Evolutionary conservation across 2,797 vertebrate species (phyloP), one percentile per base, ranked within the genome.

Genomic region (Moxostoma hubbsi): DNA sequence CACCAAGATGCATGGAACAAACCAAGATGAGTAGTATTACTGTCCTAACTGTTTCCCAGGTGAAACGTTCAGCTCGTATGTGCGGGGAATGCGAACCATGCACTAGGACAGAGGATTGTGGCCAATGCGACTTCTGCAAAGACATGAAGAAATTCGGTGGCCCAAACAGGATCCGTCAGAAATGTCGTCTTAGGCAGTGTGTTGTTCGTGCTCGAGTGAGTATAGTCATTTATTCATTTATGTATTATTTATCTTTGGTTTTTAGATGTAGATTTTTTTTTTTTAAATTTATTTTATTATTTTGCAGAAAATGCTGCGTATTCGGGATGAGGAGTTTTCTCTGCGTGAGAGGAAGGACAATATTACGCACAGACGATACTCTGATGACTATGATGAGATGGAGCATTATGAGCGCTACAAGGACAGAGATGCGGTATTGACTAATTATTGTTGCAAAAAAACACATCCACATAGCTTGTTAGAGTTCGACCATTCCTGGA

Each of bases 61-160:
- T 98, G 50, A 98, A 98, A 88, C 94, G 97, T 5, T 98, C 97
- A 0, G 97, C 96, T 0, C 94, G 97, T 0, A 98, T 98, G 97
- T 98, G 97, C 5, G 97, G 97, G 0, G 97, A 98, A 84, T 98
- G 97, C 49, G 96, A 98, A 87, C 95, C 97, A 0, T 98, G 97
- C 84, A 91, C 92, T 45, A 93, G 96, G 9, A 97, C 96, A 0
- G 97, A 97, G 80, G 97, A 98, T 88, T 98, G 97, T 59, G 94
- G 96, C 0, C 95, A 95, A 70, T 98, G 97, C 77, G 97, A 98
- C 83, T 98, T 98, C 89, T 98, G 97, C 82, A 95, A 97, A 53
- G 97, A 98, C 93, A 98, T 98, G 97, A 98, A 98, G 89, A 98
- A 98, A 58, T 98, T 98, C 9, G 97, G 97, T 11, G 97, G 97